Evolutionary conservation across 2,888 invertebrate species (phyloP).

Genomic region (Ferdinandea cuprea): DNA sequence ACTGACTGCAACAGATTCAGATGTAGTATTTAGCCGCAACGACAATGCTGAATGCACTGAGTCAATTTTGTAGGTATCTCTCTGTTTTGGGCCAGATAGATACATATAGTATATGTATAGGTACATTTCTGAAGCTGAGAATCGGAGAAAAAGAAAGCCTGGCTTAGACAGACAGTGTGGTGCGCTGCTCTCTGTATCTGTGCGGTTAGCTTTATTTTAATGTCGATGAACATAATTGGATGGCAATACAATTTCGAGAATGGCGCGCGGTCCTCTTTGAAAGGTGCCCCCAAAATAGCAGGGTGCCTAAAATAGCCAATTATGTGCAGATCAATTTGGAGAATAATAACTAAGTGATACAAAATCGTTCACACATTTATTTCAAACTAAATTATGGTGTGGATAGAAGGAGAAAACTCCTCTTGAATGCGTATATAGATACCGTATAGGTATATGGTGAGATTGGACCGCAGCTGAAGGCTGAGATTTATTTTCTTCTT

Average conservation of each 20-base stretch:
- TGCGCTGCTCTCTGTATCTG: constrained; percentile 23
- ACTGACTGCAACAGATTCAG: constrained; percentile 41
- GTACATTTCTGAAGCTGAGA: constrained; percentile 2
- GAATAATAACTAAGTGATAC: constrained; percentile 72
- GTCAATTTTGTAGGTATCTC: constrained; percentile 32
- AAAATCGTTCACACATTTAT: constrained; percentile 73
- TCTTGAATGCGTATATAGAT: too few species aligned
- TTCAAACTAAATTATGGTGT: constrained; percentile 33
- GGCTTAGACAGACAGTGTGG: constrained; percentile 49
- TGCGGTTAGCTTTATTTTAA: constrained; percentile 72
- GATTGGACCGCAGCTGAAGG: constrained; percentile 2
- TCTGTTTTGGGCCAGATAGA: constrained; percentile 36
- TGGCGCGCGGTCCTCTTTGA: constrained; percentile 66
- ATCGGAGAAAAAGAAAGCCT: constrained; percentile 48
- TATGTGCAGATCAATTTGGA: constrained; percentile 78
- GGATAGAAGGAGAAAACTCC: constrained; percentile 29
- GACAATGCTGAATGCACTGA: constrained; percentile 42
- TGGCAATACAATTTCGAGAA: constrained; percentile 66
- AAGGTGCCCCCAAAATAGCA: constrained; percentile 58
- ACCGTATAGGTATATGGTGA: too few species aligned
- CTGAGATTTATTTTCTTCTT: constrained; percentile 60
- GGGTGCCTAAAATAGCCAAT: constrained; percentile 79
- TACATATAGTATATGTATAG: too few species aligned
- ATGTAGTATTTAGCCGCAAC: constrained; percentile 30
- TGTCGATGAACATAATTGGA: constrained; percentile 80